These are phyloP conservation scores for Stenodera caucasica DNA, from an alignment of 2,888 invertebrate species.

Conservation along the genomic window DNA sequence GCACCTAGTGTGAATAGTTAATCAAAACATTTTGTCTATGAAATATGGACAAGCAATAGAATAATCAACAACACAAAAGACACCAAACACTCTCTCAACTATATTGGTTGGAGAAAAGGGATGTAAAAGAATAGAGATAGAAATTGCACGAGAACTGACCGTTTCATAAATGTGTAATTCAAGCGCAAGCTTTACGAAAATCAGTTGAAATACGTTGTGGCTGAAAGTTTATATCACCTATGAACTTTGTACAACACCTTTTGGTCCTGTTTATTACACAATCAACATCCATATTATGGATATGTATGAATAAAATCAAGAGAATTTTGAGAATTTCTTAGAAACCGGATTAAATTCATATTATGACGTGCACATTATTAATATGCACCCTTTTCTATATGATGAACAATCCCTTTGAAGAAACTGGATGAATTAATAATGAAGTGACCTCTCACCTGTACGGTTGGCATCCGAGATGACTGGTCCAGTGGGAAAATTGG, in stretches of 20 bases:
- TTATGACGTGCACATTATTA: conserved; percentile 11
- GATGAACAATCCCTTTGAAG: conserved; percentile 13
- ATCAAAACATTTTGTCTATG: conserved; percentile 16
- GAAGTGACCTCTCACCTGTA: conserved; percentile 34
- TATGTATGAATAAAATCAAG: background rate
- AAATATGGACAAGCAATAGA: conserved; percentile 6
- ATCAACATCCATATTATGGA: background rate
- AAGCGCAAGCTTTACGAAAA: conserved; percentile 20
- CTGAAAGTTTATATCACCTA: conserved; percentile 13
- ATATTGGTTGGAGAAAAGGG: background rate
- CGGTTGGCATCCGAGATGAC: conserved; percentile 19
- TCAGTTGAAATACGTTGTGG: conserved; percentile 24
- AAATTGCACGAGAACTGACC: conserved; percentile 9
- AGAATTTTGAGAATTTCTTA: background rate
- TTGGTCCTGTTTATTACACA: background rate
- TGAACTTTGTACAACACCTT: conserved; percentile 2
- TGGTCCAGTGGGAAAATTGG: conserved; percentile 28
- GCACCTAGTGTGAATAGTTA: conserved; percentile 13
- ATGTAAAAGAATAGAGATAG: conserved; percentile 1
- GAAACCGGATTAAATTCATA: background rate
- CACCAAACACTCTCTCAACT: conserved; percentile 10
- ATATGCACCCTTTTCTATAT: conserved; percentile 27
- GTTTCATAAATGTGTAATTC: conserved; percentile 23
- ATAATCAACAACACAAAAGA: conserved; percentile 7
- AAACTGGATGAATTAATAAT: conserved; percentile 26